A percentile compares a stretch with the other conserved stretches of the same genome.
Evolutionary conservation across 2,797 vertebrate species (phyloP).

Genomic region (Megaceryle alcyon): DNA sequence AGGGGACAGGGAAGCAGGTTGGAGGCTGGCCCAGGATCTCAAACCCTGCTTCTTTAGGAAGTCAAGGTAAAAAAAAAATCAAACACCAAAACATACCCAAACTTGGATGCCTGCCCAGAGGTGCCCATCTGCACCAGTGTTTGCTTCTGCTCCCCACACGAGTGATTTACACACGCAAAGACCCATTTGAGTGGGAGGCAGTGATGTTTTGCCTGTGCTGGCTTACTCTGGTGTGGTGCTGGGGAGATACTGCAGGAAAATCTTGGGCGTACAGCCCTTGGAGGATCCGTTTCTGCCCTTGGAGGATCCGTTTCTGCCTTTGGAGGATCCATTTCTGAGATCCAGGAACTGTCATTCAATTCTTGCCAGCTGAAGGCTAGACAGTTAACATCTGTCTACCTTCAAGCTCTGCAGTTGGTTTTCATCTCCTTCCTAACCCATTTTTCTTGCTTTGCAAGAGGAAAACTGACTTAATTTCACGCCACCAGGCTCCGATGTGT

Average conservation of each 20-base stretch:
- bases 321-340: neutral
- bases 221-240: neutral
- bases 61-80: neutral
- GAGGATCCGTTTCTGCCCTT: neutral
- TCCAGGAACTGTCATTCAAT: no score
- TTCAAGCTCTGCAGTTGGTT: neutral
- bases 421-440: neutral
- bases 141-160: neutral
- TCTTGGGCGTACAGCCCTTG: rapidly evolving
- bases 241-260: neutral
- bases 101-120: neutral
- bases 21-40: neutral
- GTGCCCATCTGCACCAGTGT: neutral
- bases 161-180: neutral
- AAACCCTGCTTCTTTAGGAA: neutral
- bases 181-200: neutral
- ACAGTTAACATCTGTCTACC: neutral
- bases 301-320: no score
- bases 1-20: neutral
- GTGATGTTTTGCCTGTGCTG: neutral
- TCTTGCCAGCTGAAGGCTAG: no score
- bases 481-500: neutral
- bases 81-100: rapidly evolving
- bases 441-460: neutral
- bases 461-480: neutral